Conservation (phyloP, 2,113 vertebrate species). For the Prunella himalayana region DNA sequence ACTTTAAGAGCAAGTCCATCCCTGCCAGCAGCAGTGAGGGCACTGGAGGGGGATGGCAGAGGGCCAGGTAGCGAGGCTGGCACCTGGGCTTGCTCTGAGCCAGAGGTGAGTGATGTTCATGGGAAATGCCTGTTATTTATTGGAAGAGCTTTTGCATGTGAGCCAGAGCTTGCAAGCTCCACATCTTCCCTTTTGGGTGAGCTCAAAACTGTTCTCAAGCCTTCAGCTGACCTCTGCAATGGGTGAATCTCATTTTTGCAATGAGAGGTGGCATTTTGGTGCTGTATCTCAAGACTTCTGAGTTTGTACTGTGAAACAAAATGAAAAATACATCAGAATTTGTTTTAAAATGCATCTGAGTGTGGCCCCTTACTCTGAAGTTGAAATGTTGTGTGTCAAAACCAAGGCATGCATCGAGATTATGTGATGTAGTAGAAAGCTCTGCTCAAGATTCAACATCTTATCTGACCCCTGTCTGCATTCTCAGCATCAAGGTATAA, state of each 20-base stretch:
- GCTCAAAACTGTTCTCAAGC: not conserved
- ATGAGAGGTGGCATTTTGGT: not conserved
- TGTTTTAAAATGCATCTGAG: not conserved
- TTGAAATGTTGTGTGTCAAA: not conserved
- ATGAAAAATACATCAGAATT: not conserved
- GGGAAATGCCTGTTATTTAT: not conserved
- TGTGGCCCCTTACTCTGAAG: not conserved
- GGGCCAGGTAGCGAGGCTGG: not conserved
- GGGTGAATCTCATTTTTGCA: not conserved
- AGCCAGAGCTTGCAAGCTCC: not conserved
- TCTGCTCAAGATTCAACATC: not conserved
- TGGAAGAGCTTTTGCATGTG: not conserved
- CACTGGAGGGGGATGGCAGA: not conserved
- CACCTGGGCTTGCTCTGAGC: not conserved
- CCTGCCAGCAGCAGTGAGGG: not conserved
- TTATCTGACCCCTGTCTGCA: not conserved
- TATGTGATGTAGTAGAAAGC: fast-evolving
- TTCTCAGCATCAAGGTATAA: not conserved
- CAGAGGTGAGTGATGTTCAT: not conserved
- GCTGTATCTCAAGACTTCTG: not conserved
- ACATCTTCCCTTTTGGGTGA: not conserved
- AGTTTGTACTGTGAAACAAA: not conserved
- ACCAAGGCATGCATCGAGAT: not conserved
- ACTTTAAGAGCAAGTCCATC: not conserved
- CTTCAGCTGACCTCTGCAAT: not conserved